phyloP scores from a whole-genome alignment of 2,113 vertebrate species.

The Geothlypis trichas region DNA sequence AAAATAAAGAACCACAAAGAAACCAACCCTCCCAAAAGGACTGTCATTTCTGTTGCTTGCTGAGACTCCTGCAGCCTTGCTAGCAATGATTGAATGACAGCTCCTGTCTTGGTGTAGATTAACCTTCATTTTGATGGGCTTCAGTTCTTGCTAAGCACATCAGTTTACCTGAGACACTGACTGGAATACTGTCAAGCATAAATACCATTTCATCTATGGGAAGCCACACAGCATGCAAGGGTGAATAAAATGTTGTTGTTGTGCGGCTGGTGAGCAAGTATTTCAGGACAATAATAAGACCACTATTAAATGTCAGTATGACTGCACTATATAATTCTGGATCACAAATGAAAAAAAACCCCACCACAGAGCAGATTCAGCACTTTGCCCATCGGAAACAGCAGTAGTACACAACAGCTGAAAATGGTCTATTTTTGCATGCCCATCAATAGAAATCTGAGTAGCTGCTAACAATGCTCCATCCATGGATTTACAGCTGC shows the following conservation, averaged over 20 bases:
- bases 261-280: slow-evolving; percentile 9
- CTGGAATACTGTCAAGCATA: not conserved
- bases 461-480: slow-evolving; percentile 29
- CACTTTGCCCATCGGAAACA: slow-evolving; percentile 37
- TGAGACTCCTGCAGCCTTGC: not conserved
- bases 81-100: not conserved
- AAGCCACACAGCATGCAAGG: not conserved
- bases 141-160: not conserved
- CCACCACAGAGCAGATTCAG: slow-evolving; percentile 10
- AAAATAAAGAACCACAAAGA: not conserved
- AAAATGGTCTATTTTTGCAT: slow-evolving; percentile 55
- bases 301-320: slow-evolving; percentile 41
- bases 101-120: not conserved
- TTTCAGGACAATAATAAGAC: slow-evolving; percentile 29
- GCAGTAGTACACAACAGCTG: slow-evolving; percentile 29
- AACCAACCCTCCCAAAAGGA: not conserved
- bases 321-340: slow-evolving; percentile 26
- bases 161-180: not conserved
- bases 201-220: not conserved
- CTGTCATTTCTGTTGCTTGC: not conserved
- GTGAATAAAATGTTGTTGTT: not conserved
- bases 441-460: slow-evolving; percentile 49
- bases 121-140: slow-evolving; percentile 25
- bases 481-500: slow-evolving; percentile 46
- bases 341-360: not conserved